Evolutionary conservation across 2,797 vertebrate species (phyloP), one percentile per base, ranked within the genome.

Genomic region (Smutsia temminckii): DNA sequence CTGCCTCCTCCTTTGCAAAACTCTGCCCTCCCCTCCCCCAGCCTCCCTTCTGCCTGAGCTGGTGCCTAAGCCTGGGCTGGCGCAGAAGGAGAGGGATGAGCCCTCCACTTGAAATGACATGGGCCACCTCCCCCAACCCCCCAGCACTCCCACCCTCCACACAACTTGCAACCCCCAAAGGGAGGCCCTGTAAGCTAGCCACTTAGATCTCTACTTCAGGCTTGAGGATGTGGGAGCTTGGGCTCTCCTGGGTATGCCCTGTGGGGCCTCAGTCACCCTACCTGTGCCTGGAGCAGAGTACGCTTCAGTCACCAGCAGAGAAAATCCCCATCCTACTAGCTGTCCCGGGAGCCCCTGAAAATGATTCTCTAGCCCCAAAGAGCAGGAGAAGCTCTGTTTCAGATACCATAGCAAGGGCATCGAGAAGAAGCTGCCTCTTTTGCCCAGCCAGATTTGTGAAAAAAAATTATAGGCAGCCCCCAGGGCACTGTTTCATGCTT

Each of bases 1-100:
- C 93, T 96, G 95, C 97, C 95, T 97, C 95, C 85, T 96, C 91
- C 94, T 80, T 92, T 63, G 63, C 84, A 85, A 96, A 81, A 37
- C 68, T 64, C 89, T 95, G 49, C 89, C 75, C 68, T 87, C 88
- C 90, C 95, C 57, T 78, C 88, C 96, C 93, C 95, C 85, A 75
- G 46, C 49, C 85, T 85, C 79, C 59, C 61, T 83, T 66, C 69
- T 42, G 53, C 85, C 74, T 3, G 68, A 66, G 86, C 51, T 27
- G 66, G 79, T 57, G 80, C 80, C 80, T 92, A 10, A 14, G 85
- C 94, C 84, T 29, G 49, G 74, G 75, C 75, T 80, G 66, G 83
- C 78, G 12, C 42, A 51, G 80, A 94, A 85, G 69, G 59, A 85
- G 88, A 91, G 61, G 34, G 25, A 61, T 74, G 81, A 92, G 89